Percentiles rank a stretch among this genome's conserved stretches.
These are phyloP conservation scores for Drosophila niveifrons DNA, from an alignment of 2,888 invertebrate genomes.

Conservation along the genomic window DNA sequence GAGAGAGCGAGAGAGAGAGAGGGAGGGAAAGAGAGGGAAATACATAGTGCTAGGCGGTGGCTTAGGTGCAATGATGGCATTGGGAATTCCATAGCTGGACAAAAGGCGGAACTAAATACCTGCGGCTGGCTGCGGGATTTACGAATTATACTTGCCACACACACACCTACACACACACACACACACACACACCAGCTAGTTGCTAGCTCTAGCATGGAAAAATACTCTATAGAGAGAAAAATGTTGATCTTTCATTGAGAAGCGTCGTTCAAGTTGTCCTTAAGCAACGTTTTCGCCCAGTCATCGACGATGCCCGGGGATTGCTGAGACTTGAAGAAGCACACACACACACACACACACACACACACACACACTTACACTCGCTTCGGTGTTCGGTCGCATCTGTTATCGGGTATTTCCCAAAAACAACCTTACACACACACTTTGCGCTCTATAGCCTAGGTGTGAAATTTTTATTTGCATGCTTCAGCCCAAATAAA, in stretches of 20 bases:
- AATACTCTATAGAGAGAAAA: conserved; percentile 1
- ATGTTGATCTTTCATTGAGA: conserved; percentile 61
- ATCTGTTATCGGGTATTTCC: conserved; percentile 33
- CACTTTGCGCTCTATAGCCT: conserved; percentile 38
- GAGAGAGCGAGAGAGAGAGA: background rate
- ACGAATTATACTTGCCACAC: conserved; percentile 59
- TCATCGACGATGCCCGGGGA: conserved; percentile 24
- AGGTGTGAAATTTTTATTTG: conserved; percentile 81
- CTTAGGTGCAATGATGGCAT: conserved; percentile 81
- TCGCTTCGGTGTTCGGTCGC: no score
- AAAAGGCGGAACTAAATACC: conserved; percentile 82
- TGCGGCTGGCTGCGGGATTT: conserved; percentile 75
- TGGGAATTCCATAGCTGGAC: conserved; percentile 77
- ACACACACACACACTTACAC: no score
- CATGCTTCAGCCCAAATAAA: conserved; percentile 59
- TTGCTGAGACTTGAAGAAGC: background rate
- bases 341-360: no score
- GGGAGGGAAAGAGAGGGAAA: conserved; percentile 11
- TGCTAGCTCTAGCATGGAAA: no score
- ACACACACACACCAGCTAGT: no score
- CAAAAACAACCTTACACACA: conserved; percentile 10
- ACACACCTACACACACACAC: no score
- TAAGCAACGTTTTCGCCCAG: conserved; percentile 7
- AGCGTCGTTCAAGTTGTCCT: conserved; percentile 24
- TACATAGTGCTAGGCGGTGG: conserved; percentile 35